phyloP scores from a whole-genome alignment of 2,113 vertebrate genomes.

The Miniopterus natalensis region DNA sequence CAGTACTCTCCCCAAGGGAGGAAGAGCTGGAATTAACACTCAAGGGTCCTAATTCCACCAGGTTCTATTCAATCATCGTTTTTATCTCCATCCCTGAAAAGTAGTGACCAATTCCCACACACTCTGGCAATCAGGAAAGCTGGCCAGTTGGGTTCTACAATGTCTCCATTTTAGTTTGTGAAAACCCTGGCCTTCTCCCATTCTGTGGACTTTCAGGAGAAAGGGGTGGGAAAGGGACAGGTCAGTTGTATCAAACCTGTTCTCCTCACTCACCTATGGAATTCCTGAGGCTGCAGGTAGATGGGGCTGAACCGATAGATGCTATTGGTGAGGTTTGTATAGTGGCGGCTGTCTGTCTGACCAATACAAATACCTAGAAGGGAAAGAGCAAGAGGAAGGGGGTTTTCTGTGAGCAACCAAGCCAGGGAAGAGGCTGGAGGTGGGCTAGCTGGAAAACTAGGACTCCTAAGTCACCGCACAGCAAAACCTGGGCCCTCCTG shows the following conservation, averaged over 20 bases:
- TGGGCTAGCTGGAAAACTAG: background rate
- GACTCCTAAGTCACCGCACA: background rate
- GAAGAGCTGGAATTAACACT: background rate
- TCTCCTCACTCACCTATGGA: conserved; percentile 91
- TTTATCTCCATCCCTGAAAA: conserved; percentile 21
- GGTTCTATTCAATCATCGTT: conserved; percentile 1
- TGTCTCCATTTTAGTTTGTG: background rate
- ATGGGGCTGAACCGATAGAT: conserved; percentile 93
- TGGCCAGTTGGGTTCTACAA: background rate
- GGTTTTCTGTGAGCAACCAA: background rate
- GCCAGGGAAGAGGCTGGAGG: background rate
- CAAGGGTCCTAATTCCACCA: background rate
- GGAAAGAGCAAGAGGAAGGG: background rate
- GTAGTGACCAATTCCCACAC: background rate
- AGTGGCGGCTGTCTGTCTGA: conserved; percentile 96
- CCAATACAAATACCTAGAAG: conserved; percentile 91
- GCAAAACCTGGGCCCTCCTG: background rate
- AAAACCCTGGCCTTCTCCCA: background rate
- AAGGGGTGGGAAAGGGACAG: background rate
- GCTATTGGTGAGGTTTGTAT: conserved; percentile 88
- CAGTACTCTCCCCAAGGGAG: background rate
- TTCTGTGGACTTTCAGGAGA: background rate
- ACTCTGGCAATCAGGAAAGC: background rate
- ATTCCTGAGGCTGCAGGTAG: conserved; percentile 87
- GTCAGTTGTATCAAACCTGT: background rate